Evolutionary conservation across 2,797 vertebrate genomes (phyloP).

Genomic region (Nasua narica): DNA sequence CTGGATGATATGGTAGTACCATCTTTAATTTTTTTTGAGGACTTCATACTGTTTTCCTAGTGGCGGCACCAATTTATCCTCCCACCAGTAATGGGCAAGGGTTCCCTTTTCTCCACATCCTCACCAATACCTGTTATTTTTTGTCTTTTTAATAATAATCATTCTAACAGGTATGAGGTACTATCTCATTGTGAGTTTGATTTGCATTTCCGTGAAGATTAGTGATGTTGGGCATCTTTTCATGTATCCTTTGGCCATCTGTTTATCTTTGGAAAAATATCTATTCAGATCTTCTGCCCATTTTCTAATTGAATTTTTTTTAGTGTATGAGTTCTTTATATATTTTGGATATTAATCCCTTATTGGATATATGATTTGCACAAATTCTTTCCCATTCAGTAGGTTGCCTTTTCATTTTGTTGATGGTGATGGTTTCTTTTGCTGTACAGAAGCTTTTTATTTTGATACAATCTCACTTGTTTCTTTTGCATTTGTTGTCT

Average conservation of each 20-base stretch:
- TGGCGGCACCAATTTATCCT: neutral
- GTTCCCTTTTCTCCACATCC: neutral
- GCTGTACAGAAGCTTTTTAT: neutral
- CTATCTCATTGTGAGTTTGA: neutral
- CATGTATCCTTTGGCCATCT: neutral
- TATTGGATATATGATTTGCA: neutral
- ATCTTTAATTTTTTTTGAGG: neutral
- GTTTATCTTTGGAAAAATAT: neutral
- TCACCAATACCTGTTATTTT: neutral
- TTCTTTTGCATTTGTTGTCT: neutral
- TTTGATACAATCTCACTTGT: neutral
- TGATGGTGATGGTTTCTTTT: neutral
- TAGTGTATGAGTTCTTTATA: neutral
- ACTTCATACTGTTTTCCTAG: neutral
- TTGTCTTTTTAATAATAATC: neutral
- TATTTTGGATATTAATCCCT: neutral
- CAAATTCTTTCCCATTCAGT: neutral
- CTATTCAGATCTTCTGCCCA: neutral
- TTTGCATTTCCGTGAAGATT: neutral
- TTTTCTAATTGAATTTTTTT: neutral
- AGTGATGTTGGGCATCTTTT: neutral
- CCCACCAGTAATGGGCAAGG: neutral
- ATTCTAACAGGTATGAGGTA: neutral
- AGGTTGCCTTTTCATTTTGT: neutral
- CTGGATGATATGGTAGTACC: neutral